Percentiles rank a stretch among this genome's conserved stretches.
These are phyloP conservation scores for Serranus cabrilla DNA, from an alignment of 2,797 vertebrate genomes.

Conservation along the genomic window DNA sequence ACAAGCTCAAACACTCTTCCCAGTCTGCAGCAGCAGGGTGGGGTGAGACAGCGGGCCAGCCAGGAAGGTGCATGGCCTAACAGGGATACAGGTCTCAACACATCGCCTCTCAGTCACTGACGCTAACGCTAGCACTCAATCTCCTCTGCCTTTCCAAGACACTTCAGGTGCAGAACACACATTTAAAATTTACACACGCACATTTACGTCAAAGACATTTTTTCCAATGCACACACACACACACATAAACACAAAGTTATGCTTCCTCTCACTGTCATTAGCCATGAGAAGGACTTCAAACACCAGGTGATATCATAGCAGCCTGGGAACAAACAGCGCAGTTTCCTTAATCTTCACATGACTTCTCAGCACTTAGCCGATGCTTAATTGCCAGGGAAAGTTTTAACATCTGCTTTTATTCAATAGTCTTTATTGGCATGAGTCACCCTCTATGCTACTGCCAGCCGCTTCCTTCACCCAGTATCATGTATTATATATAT, in stretches of 20 bases:
- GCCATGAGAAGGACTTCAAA: slow-evolving; percentile 69
- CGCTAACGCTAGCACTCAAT: slow-evolving; percentile 53
- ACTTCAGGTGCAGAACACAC: slow-evolving; percentile 48
- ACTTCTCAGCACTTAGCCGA: slow-evolving; percentile 66
- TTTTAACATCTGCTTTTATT: slow-evolving; percentile 84
- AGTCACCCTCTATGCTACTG: slow-evolving; percentile 78
- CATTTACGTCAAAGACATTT: slow-evolving; percentile 46
- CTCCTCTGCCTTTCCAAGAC: slow-evolving; percentile 40
- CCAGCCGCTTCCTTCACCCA: slow-evolving; percentile 72
- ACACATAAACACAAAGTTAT: slow-evolving; percentile 42
- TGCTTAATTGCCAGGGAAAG: slow-evolving; percentile 78
- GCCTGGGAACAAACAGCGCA: slow-evolving; percentile 67
- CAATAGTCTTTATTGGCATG: slow-evolving; percentile 80
- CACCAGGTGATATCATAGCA: slow-evolving; percentile 81
- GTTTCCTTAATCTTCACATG: slow-evolving; percentile 75
- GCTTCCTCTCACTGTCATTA: slow-evolving; percentile 65
- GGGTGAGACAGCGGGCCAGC: slow-evolving; percentile 63
- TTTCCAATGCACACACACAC: slow-evolving; percentile 24
- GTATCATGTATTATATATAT: slow-evolving; percentile 28
- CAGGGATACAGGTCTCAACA: slow-evolving; percentile 79
- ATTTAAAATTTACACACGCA: slow-evolving; percentile 42
- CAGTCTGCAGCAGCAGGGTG: slow-evolving; percentile 61
- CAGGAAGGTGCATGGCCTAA: slow-evolving; percentile 64
- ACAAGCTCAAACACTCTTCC: slow-evolving; percentile 74
- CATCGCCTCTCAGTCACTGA: slow-evolving; percentile 69